Conservation (phyloP, 2,113 vertebrate species). For the Hylia prasina region DNA sequence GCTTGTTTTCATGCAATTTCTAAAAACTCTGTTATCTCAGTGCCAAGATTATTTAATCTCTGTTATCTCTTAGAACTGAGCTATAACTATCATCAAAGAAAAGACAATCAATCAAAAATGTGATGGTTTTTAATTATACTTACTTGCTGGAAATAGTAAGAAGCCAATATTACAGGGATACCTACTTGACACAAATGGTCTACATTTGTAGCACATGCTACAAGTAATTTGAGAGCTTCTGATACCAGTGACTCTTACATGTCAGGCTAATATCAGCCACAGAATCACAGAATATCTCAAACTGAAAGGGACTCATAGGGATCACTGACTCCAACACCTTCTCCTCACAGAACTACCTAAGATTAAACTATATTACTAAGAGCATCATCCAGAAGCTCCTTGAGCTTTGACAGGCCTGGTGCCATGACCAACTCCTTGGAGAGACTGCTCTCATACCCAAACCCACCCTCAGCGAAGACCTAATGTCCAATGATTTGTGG, state of each 20-base stretch:
- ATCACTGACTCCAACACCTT: not conserved
- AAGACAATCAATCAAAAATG: not conserved
- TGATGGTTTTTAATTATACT: not conserved
- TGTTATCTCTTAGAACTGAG: not conserved
- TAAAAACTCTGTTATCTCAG: not conserved
- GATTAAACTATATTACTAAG: not conserved
- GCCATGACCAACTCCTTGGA: not conserved
- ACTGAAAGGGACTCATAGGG: rapidly evolving
- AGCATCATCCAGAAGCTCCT: not conserved
- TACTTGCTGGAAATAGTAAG: not conserved
- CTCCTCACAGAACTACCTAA: not conserved
- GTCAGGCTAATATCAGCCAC: not conserved
- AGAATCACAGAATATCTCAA: not conserved
- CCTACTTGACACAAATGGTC: not conserved
- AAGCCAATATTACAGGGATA: not conserved
- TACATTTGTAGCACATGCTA: not conserved
- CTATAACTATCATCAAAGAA: not conserved
- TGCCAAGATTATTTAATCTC: not conserved
- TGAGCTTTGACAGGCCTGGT: not conserved
- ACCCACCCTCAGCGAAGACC: not conserved
- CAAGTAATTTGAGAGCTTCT: not conserved
- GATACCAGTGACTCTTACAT: not conserved
- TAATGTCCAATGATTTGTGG: not conserved
- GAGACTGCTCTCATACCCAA: not conserved
- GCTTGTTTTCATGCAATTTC: not conserved